Conservation (phyloP, 2,113 vertebrate genomes). For the Lucifuga dentata region DNA sequence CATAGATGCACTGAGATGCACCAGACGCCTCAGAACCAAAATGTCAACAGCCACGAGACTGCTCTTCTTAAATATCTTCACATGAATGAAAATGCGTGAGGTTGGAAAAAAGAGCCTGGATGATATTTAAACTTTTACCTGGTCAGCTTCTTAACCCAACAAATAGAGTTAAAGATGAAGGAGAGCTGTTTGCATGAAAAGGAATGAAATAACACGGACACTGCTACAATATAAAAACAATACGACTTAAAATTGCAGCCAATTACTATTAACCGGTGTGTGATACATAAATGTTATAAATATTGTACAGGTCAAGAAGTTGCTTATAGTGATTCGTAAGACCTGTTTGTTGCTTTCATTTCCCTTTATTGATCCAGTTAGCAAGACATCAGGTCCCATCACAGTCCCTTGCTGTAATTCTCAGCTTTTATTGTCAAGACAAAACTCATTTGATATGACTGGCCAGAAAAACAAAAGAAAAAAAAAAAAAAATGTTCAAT, state of each 20-base stretch:
- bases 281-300: no score
- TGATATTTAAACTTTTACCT: conserved; percentile 2
- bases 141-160: neutral
- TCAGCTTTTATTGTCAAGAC: conserved; percentile 20
- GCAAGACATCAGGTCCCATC: conserved; percentile 42
- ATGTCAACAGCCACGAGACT: neutral
- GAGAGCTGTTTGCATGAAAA: neutral
- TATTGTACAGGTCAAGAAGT: no score
- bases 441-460: conserved; percentile 37
- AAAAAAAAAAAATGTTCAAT: conserved; percentile 16
- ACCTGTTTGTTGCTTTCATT: conserved; percentile 42
- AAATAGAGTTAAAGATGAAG: neutral
- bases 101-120: neutral
- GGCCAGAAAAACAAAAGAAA: conserved; percentile 25
- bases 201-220: no score
- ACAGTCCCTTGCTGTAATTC: conserved; percentile 16
- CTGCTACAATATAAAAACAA: neutral
- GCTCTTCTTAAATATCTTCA: conserved; percentile 15
- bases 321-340: conserved; percentile 9
- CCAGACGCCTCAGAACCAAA: conserved; percentile 26
- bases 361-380: conserved; percentile 67
- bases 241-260: no score
- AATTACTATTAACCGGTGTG: neutral
- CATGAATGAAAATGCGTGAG: conserved; percentile 1
- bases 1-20: conserved; percentile 14